These are phyloP conservation scores for Xenopus petersii DNA, from an alignment of 2,797 vertebrate genomes.

Conservation along the genomic window DNA sequence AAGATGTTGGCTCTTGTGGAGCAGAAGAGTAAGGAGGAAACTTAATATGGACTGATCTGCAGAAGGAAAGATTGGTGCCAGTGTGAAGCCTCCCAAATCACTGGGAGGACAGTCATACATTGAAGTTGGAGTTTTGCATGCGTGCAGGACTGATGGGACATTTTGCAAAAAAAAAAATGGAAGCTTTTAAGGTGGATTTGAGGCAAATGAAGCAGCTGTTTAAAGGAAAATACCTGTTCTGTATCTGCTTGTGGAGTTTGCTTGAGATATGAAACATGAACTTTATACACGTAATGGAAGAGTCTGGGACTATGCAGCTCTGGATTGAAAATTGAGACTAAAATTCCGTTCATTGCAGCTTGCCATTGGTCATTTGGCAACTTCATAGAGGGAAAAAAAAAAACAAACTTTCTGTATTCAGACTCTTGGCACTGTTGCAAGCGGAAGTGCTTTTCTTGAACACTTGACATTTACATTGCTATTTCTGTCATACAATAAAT, in stretches of 20 bases:
- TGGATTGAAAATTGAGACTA: slow-evolving; percentile 47
- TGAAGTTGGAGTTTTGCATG: slow-evolving; percentile 55
- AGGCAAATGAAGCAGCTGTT: slow-evolving; percentile 48
- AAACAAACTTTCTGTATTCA: not conserved
- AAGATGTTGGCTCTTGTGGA: slow-evolving; percentile 63
- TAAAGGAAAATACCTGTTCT: not conserved
- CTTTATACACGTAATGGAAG: not conserved
- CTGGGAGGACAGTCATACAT: slow-evolving; percentile 50
- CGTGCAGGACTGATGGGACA: not conserved
- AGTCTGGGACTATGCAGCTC: slow-evolving; percentile 43
- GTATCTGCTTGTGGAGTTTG: slow-evolving; percentile 11
- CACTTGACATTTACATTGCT: not conserved
- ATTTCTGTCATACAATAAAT: slow-evolving; percentile 63
- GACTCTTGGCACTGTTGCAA: not conserved
- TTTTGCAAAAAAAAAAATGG: slow-evolving; percentile 35
- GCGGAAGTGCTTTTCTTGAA: not conserved
- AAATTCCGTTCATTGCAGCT: slow-evolving; percentile 13
- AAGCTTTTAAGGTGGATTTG: slow-evolving; percentile 55
- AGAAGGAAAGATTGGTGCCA: slow-evolving; percentile 50
- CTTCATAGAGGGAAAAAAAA: not conserved
- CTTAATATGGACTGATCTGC: slow-evolving; percentile 52
- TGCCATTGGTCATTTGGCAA: not conserved
- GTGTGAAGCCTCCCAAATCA: slow-evolving; percentile 45
- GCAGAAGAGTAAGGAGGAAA: slow-evolving; percentile 53
- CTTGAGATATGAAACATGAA: not conserved